Base-by-base conservation (phyloP, 2,888 invertebrate genomes). In the Ceratothoa steindachneri region DNA sequence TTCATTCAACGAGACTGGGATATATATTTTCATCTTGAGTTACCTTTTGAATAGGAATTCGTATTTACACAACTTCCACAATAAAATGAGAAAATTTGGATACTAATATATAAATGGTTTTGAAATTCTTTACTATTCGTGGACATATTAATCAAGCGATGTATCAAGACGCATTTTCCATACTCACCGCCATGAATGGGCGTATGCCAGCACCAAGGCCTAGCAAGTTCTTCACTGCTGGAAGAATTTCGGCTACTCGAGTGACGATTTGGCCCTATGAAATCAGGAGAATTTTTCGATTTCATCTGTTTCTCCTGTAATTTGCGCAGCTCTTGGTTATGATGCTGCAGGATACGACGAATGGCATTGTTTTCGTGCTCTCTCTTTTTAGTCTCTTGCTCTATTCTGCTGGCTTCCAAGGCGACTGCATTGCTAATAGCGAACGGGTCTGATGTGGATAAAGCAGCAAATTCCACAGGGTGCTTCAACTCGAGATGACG, bases 401-500 rank as follows among this genome's bases (percentile, higher is more conserved):
- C 70, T 64, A 22, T 52, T 55, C 52, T 24, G 72, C 15, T 55
- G 73, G 71, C 71, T 55, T 64, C 55, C 30, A 72, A n/a, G 52
- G 28, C 19, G 60, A 28, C 30, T 0, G 71, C 19, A 22, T 31
- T 27, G 51, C 27, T 73, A 70, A 22, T 72, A 69, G 30, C 24
- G 67, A 64, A n/a, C 1, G 71, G 71, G 28, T 65, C 71, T 22
- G 51, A 24, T 30, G 31, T 55, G 51, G 41, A 31, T 28, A 71
- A 27, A 4, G 76, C 70, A 19, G 72, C 75, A 70, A 74, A 79
- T 67, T 79, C 76, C 31, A 71, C 65, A 3, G 76, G 76, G 69
- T 79, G 79, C 41, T 76, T 74, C 31, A 79, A 66, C 53, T 79
- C 79, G 9, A 79, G 70, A 67, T 79, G 79, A 2, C 79, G 55